phyloP scores from a whole-genome alignment of 2,888 invertebrate species.

The Cryptocephalus moraei region DNA sequence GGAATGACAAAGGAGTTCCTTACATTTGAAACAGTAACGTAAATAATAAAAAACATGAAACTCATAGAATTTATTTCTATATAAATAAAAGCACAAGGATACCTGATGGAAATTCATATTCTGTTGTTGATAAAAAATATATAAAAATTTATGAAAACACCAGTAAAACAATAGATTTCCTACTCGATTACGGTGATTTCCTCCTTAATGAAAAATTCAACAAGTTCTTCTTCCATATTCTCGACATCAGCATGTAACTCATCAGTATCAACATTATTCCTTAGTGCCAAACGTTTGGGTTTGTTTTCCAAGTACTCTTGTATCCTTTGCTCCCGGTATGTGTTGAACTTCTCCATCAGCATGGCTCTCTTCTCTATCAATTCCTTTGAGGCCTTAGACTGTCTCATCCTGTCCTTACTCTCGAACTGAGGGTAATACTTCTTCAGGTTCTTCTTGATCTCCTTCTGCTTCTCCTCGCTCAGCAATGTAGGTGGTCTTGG shows the following conservation, averaged over 20 bases:
- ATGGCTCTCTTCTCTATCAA: slow-evolving; percentile 84
- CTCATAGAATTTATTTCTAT: no score
- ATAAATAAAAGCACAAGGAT: no score
- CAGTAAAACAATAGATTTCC: slow-evolving; percentile 10
- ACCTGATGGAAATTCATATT: no score
- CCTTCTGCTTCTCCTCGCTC: slow-evolving; percentile 76
- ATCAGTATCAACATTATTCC: slow-evolving; percentile 89
- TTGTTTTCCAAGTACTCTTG: slow-evolving; percentile 71
- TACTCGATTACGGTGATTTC: slow-evolving; percentile 76
- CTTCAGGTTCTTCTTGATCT: slow-evolving; percentile 95
- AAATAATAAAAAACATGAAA: no score
- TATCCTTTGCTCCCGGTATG: slow-evolving; percentile 65
- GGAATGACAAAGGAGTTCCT: no score
- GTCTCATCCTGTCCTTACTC: slow-evolving; percentile 87
- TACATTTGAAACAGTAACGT: no score
- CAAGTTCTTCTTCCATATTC: slow-evolving; percentile 88
- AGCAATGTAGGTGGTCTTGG: slow-evolving; percentile 86
- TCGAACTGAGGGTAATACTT: slow-evolving; percentile 95
- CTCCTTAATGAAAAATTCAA: slow-evolving; percentile 97
- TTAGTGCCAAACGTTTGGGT: slow-evolving; percentile 69
- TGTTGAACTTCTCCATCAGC: slow-evolving; percentile 76
- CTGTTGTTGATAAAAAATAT: no score
- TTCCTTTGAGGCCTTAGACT: slow-evolving; percentile 91
- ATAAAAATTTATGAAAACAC: no score
- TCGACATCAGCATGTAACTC: slow-evolving; percentile 73